Evolutionary conservation across 2,113 vertebrate genomes (phyloP), one percentile per base, ranked within the genome.

Genomic region (Chaetodon auriga): DNA sequence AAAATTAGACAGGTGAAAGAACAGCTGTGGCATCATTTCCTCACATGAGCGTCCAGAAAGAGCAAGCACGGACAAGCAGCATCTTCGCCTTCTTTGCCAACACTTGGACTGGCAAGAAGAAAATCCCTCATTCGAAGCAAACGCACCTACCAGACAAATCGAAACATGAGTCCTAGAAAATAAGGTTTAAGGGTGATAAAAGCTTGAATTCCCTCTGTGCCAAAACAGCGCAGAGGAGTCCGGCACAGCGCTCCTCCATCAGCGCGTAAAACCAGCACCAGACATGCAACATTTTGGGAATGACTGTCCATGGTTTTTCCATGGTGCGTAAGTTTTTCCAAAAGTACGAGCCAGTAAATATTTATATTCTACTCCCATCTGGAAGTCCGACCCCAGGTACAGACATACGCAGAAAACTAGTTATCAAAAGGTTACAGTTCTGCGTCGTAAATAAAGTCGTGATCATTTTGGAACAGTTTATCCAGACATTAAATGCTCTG

Each of bases 261-360:
- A 0, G 43, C 1, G 79, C 69, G 69, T 2, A 68, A 82, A 71
- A 35, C 10, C 70, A 35, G 7, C 70, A 14, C 46, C 71, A 71
- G 5, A 60, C 10, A 35, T 65, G 38, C 64, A 65, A 1, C 45
- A 25, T 9, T 21, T n/a, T 19, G 13, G 2, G 7, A 4, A n/a
- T 21, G 4, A 13, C 0, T 16, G 43, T 2, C 2, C 0, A 0
- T 43, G 15, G 23, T 55, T 46, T 10, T 7, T n/a, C 1, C 6
- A 0, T 25, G 10, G 35, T 55, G 14, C 23, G 19, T 2, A 62
- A 61, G 48, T 85, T 61, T n/a, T 0, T 9, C 1, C 3, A 43
- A n/a, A 63, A 51, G 23, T 48, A 10, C 5, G 5, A 3, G 21
- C 2, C 7, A 30, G 45, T 25, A 8, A 2, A 41, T 68, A 12